Evolutionary conservation across 2,797 vertebrate species (phyloP).

Genomic region (Hipposideros larvatus): DNA sequence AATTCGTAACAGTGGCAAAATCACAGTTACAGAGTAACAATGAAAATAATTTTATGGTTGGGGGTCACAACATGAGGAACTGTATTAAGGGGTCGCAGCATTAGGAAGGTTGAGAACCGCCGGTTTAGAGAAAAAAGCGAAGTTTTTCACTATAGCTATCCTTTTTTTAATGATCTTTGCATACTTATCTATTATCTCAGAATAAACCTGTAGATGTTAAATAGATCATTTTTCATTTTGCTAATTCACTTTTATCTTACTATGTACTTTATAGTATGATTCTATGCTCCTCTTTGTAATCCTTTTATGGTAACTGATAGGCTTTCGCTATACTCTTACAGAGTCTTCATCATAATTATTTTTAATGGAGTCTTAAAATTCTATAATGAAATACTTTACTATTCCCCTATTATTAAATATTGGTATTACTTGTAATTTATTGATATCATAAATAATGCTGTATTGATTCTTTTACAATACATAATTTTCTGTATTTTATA

Average conservation of each 20-base stretch:
- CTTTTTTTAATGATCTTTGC: background rate
- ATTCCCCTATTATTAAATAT: background rate
- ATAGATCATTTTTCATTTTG: background rate
- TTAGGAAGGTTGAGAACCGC: too few species aligned
- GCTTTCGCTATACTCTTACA: background rate
- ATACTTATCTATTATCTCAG: background rate
- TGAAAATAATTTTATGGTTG: too few species aligned
- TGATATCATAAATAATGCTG: background rate
- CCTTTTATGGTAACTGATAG: background rate
- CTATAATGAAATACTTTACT: background rate
- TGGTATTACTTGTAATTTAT: background rate
- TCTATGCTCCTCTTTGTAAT: background rate
- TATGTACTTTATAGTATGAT: background rate
- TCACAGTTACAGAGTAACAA: too few species aligned
- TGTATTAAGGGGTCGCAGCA: too few species aligned
- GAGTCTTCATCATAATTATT: background rate
- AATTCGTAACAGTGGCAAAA: too few species aligned
- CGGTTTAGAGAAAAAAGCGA: background rate
- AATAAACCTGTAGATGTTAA: slow-evolving; percentile 19
- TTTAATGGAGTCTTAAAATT: background rate
- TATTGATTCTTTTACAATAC: slow-evolving; percentile 2
- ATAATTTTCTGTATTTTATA: background rate
- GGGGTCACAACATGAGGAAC: too few species aligned
- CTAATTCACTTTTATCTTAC: slow-evolving; percentile 17
- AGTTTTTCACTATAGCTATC: background rate